phyloP scores from a whole-genome alignment of 2,888 invertebrate species.

The Ptychoptera albimana region DNA sequence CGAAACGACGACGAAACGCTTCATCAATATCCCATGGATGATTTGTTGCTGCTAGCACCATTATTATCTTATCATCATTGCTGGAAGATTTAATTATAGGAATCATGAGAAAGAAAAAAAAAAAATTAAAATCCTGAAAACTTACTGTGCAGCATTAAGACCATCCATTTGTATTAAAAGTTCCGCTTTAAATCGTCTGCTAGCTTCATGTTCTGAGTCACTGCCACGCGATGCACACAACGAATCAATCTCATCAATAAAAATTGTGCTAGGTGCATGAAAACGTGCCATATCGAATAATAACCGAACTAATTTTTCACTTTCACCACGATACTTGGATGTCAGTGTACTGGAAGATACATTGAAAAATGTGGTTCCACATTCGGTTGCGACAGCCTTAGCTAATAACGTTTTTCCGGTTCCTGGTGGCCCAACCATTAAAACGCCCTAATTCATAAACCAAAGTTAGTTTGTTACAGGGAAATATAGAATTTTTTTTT shows the following conservation, averaged over 20 bases:
- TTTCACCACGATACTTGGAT: constrained; percentile 82
- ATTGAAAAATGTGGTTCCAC: constrained; percentile 75
- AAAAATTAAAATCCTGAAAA: constrained; percentile 1
- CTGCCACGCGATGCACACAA: constrained; percentile 67
- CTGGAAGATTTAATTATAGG: constrained; percentile 15
- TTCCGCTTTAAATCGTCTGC: constrained; percentile 71
- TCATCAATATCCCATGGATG: constrained; percentile 88
- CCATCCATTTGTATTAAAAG: constrained; percentile 86
- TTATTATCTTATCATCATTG: constrained; percentile 50
- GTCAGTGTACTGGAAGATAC: constrained; percentile 76
- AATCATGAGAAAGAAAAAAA: neutral
- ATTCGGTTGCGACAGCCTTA: constrained; percentile 79
- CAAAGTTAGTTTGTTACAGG: neutral
- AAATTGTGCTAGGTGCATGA: constrained; percentile 80
- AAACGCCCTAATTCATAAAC: constrained; percentile 24
- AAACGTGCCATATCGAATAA: constrained; percentile 82
- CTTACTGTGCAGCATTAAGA: constrained; percentile 43
- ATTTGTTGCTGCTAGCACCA: constrained; percentile 83
- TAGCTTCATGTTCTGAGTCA: constrained; percentile 79
- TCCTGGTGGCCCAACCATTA: constrained; percentile 36
- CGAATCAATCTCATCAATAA: constrained; percentile 82
- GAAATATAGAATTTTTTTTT: neutral
- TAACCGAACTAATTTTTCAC: constrained; percentile 71
- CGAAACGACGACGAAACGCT: constrained; percentile 67
- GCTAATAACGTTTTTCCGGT: constrained; percentile 72